These are phyloP conservation scores for Cantharis flavilabris DNA, from an alignment of 2,888 invertebrate species.

Conservation along the genomic window DNA sequence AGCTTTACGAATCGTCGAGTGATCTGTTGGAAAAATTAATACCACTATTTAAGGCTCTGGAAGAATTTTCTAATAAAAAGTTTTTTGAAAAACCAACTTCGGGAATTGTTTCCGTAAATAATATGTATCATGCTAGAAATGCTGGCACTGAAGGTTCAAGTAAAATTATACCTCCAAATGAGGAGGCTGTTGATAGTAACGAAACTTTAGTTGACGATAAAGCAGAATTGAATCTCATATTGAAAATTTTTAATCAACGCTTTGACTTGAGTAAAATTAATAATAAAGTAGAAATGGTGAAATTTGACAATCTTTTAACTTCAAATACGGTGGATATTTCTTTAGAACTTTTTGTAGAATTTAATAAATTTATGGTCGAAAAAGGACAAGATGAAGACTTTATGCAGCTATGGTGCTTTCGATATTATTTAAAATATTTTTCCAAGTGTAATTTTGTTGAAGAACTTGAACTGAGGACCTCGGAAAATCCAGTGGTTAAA, in stretches of 20 bases:
- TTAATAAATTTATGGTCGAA: slow-evolving; percentile 39
- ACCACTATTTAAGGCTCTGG: slow-evolving; percentile 55
- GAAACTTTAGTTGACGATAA: not conserved
- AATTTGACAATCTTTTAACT: slow-evolving; percentile 41
- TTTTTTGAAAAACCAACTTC: slow-evolving; percentile 59
- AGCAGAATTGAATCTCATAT: slow-evolving; percentile 5
- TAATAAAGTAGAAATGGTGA: slow-evolving; percentile 46
- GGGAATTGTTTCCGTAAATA: slow-evolving; percentile 63
- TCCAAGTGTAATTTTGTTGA: slow-evolving; percentile 25
- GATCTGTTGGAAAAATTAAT: slow-evolving; percentile 47
- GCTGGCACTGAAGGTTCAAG: slow-evolving; percentile 46
- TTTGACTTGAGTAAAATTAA: slow-evolving; percentile 51
- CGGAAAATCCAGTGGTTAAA: slow-evolving; percentile 56
- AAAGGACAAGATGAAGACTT: slow-evolving; percentile 37
- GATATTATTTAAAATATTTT: slow-evolving; percentile 48
- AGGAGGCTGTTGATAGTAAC: slow-evolving; percentile 37
- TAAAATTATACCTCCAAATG: slow-evolving; percentile 42
- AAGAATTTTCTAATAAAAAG: slow-evolving; percentile 50
- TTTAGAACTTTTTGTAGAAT: slow-evolving; percentile 40
- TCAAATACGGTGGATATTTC: slow-evolving; percentile 38
- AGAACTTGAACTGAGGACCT: slow-evolving; percentile 19
- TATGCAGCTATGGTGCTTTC: slow-evolving; percentile 46
- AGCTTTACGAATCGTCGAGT: slow-evolving; percentile 50
- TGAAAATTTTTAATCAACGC: slow-evolving; percentile 49
- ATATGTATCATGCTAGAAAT: slow-evolving; percentile 37